These are phyloP conservation scores for Pandion haliaetus DNA, from an alignment of 2,113 vertebrate genomes.

Conservation along the genomic window DNA sequence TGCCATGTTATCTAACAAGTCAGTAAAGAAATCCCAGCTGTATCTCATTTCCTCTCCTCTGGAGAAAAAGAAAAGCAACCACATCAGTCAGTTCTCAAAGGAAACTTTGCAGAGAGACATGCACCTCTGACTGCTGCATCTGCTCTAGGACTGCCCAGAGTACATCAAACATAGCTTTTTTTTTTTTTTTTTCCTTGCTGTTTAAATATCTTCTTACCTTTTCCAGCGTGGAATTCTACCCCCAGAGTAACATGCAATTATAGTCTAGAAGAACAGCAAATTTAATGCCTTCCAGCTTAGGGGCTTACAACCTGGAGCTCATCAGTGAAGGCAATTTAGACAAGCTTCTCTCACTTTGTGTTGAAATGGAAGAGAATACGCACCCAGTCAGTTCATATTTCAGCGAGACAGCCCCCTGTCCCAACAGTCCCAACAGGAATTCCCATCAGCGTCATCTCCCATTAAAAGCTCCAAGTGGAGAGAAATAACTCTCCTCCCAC, in stretches of 20 bases:
- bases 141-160: not conserved
- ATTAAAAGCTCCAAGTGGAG: not conserved
- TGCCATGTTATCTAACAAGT: not conserved
- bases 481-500: not conserved
- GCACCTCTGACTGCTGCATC: not conserved
- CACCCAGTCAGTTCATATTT: not conserved
- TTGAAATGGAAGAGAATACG: not conserved
- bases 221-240: not conserved
- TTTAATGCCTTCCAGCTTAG: not conserved
- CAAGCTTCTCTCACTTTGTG: not conserved
- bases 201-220: not conserved
- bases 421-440: not conserved
- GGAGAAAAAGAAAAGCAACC: not conserved
- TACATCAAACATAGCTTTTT: not conserved
- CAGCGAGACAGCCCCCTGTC: not conserved
- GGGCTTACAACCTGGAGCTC: not conserved
- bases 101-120: not conserved
- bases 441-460: not conserved
- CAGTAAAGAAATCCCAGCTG: not conserved
- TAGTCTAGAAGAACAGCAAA: not conserved
- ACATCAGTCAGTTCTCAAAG: not conserved
- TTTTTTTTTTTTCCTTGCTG: not conserved
- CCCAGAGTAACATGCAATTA: not conserved
- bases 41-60: not conserved
- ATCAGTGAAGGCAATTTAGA: not conserved